These are phyloP conservation scores for Cynocephalus volans DNA, from an alignment of 2,113 vertebrate species.

Conservation along the genomic window DNA sequence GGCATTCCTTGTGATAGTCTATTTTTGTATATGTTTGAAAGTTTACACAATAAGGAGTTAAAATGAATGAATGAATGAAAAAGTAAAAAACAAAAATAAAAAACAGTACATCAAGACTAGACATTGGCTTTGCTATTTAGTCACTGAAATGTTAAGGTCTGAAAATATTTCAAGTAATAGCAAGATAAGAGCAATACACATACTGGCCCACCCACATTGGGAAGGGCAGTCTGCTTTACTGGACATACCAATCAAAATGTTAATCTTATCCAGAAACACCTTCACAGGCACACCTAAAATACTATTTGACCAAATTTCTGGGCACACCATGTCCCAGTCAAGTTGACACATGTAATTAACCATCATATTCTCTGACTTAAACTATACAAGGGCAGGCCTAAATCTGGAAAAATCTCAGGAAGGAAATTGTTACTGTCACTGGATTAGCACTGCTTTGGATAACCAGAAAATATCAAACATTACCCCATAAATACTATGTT, in stretches of 20 bases:
- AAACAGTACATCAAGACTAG: neutral
- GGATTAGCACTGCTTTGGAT: neutral
- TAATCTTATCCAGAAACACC: neutral
- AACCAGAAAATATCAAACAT: neutral
- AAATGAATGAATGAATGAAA: neutral
- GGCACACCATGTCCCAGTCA: neutral
- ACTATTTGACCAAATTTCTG: neutral
- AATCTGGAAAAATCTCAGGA: neutral
- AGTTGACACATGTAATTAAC: neutral
- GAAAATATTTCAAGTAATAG: constrained; percentile 23
- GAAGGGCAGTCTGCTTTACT: neutral
- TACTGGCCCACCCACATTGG: too few species aligned
- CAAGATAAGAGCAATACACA: neutral
- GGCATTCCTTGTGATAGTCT: neutral
- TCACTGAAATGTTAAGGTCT: constrained; percentile 5
- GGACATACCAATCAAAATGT: neutral
- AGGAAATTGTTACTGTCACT: neutral
- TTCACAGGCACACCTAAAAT: neutral
- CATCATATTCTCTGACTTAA: neutral
- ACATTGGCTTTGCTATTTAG: neutral
- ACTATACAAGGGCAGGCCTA: neutral
- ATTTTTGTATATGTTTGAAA: neutral
- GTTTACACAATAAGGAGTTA: constrained; percentile 5
- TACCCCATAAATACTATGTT: neutral
- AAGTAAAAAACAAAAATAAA: neutral